A percentile compares a stretch with the other conserved stretches of the same genome.
Conservation (phyloP, 2,113 vertebrate species). For the Peromyscus californicus region DNA sequence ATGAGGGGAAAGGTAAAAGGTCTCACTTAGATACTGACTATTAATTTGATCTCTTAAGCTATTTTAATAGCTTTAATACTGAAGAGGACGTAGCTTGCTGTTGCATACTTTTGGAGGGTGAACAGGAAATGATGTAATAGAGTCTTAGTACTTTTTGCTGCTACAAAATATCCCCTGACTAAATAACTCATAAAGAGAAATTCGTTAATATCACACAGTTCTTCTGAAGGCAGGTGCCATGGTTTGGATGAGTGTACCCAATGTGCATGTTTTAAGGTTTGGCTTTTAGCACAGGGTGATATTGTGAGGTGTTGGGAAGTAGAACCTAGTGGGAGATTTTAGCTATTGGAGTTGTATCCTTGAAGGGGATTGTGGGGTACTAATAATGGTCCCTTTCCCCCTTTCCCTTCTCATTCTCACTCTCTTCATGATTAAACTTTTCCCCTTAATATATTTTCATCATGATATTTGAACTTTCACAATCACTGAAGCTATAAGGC, state of each 20-base stretch:
- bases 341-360: background rate
- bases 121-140: background rate
- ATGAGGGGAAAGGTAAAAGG: background rate
- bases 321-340: background rate
- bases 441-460: background rate
- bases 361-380: background rate
- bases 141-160: background rate
- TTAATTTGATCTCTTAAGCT: constrained; percentile 21
- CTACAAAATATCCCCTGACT: background rate
- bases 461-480: background rate
- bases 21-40: background rate
- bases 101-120: background rate
- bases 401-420: rapidly evolving
- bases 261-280: background rate
- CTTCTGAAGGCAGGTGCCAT: background rate
- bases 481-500: background rate
- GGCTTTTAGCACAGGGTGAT: background rate
- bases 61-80: constrained; percentile 11
- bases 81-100: constrained; percentile 8
- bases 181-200: background rate
- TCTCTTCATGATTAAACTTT: background rate
- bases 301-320: background rate
- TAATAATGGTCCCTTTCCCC: background rate
- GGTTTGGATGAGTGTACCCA: background rate
- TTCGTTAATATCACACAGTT: background rate